A percentile compares a stretch with the other conserved stretches of the same genome.
Evolutionary conservation across 2,797 vertebrate genomes (phyloP).

Genomic region (Coracias cyanogaster): DNA sequence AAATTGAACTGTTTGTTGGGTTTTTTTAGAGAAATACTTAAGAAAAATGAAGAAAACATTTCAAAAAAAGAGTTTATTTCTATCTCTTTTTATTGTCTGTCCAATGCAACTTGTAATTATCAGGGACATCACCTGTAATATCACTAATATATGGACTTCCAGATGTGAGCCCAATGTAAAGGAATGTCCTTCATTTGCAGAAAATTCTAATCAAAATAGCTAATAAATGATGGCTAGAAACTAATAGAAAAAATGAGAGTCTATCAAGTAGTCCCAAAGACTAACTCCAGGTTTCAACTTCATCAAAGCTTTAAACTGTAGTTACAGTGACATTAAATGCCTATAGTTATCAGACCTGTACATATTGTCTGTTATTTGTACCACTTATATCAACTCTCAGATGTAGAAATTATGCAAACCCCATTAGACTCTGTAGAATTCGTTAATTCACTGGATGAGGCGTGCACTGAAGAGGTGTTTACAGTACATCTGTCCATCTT

Average conservation of each 20-base stretch:
- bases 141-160: not conserved
- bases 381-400: fast-evolving
- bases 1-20: not conserved
- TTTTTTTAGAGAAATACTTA: not conserved
- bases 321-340: not conserved
- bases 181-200: not conserved
- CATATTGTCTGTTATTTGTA: not conserved
- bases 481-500: not conserved
- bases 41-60: not conserved
- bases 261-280: not conserved
- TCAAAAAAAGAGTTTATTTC: not conserved
- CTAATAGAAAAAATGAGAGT: not conserved
- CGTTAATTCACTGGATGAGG: not conserved
- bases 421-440: too few species aligned
- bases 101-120: not conserved
- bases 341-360: not conserved
- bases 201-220: not conserved
- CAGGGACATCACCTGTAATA: not conserved
- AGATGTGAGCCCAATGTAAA: not conserved
- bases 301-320: not conserved
- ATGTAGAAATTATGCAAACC: not conserved
- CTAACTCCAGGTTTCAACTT: not conserved
- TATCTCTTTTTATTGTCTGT: not conserved
- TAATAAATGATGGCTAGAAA: not conserved
- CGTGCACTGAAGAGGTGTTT: not conserved